Evolutionary conservation across 2,797 vertebrate species (phyloP), one percentile per base, ranked within the genome.

Genomic region (Brachyalestes nurse): DNA sequence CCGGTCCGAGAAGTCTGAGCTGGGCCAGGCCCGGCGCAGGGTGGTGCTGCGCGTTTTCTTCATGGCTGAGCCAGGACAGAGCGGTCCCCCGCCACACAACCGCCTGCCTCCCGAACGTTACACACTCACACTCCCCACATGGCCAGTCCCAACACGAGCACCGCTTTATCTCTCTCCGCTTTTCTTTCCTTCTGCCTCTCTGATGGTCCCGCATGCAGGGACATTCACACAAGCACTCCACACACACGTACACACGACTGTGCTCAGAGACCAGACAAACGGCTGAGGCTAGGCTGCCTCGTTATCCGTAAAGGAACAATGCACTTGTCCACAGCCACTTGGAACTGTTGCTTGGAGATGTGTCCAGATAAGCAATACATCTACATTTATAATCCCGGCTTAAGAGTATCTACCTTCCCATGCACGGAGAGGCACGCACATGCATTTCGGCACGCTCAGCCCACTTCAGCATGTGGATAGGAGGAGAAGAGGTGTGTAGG

Each of bases 1-100:
- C 91, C 96, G 96, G 90, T 98, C 97, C 0, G 95, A 93, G 83
- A 97, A 97, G 92, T 99, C 98, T 58, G 96, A 96, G 95, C 96
- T 97, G 91, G 97, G 97, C 97, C 98, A 98, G 91, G 97, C 97
- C 90, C 97, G 95, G 90, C 96, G 96, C 93, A 97, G 90, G 89
- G 96, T 97, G 89, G 96, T 95, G 91, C 97, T 98, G 91, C 96
- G 96, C 77, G 97, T 99, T 94, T 99, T 99, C 97, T 99, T 99
- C 97, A 99, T 99, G 40, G 84, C 58, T 92, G 90, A 89, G 45
- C 38, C 65, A 38, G 53, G 70, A 53, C 88, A 87, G 85, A 87
- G 87, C 89, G 90, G 81, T 87, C 85, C 72, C 88, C 87, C 87
- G 75, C 87, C 83, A 81, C 66, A 25, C 49, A 51, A 78, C 83